These are phyloP conservation scores for Microtus oregoni DNA, from an alignment of 2,113 vertebrate genomes.

Conservation along the genomic window DNA sequence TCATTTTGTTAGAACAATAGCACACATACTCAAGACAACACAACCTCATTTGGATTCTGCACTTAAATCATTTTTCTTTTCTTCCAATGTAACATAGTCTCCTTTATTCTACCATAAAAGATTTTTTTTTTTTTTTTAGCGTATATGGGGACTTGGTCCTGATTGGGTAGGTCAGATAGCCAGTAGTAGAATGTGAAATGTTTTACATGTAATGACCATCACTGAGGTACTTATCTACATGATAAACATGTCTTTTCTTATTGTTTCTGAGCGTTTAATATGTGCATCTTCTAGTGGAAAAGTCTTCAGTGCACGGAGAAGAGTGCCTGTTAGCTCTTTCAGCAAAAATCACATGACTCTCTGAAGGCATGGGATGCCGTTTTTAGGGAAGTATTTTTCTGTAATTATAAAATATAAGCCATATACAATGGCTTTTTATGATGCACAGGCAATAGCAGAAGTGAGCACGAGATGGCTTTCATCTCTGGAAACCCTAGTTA, in stretches of 20 bases:
- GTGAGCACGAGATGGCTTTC: not conserved
- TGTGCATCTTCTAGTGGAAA: not conserved
- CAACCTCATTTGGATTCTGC: not conserved
- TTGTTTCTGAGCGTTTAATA: slow-evolving; percentile 43
- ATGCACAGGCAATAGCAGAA: not conserved
- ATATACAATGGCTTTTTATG: not conserved
- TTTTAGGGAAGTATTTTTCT: slow-evolving; percentile 55
- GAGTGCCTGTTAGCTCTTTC: not conserved
- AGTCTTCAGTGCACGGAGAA: not conserved
- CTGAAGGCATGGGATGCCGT: not conserved
- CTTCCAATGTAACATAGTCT: slow-evolving; percentile 36
- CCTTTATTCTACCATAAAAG: slow-evolving; percentile 72
- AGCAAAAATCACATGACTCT: slow-evolving; percentile 25
- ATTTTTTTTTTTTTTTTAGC: not conserved
- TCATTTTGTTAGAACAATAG: slow-evolving; percentile 68
- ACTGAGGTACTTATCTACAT: slow-evolving; percentile 23
- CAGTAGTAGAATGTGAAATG: slow-evolving; percentile 61
- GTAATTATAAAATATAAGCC: slow-evolving; percentile 61
- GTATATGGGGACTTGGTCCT: not conserved
- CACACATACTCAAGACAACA: not conserved
- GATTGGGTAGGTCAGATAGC: slow-evolving; percentile 49
- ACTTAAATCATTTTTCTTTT: slow-evolving; percentile 19
- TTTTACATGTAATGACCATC: not conserved
- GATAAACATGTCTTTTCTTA: slow-evolving; percentile 30
- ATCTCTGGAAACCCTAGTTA: not conserved